Conservation (phyloP, 2,797 vertebrate genomes). For the Diceros bicornis region DNA sequence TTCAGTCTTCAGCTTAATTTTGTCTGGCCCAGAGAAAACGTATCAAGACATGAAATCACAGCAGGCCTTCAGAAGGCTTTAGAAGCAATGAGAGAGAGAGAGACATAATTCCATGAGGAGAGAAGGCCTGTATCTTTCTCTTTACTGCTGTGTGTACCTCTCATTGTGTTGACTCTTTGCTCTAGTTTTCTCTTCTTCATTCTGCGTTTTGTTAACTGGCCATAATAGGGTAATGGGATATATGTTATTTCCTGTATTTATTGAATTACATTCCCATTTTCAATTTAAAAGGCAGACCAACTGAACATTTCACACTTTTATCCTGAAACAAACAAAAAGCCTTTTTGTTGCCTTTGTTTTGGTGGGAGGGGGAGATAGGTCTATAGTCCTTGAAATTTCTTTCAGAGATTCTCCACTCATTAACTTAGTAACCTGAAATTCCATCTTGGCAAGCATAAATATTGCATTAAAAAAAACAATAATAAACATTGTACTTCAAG, state of each 20-base stretch:
- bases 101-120: not conserved
- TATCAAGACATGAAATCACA: slow-evolving; percentile 62
- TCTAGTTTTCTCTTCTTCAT: slow-evolving; percentile 45
- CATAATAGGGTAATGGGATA: not conserved
- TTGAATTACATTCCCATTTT: slow-evolving; percentile 44
- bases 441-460: slow-evolving; percentile 54
- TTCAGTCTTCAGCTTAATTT: slow-evolving; percentile 39
- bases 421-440: slow-evolving; percentile 67
- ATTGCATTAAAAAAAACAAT: slow-evolving; percentile 63
- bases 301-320: slow-evolving; percentile 62
- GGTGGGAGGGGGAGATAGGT: not conserved
- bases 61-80: slow-evolving; percentile 36
- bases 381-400: slow-evolving; percentile 57
- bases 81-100: not conserved
- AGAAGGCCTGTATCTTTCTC: not conserved
- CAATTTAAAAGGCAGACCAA: slow-evolving; percentile 67
- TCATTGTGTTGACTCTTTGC: slow-evolving; percentile 6
- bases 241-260: slow-evolving; percentile 39
- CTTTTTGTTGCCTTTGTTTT: not conserved
- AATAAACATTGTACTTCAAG: slow-evolving; percentile 69
- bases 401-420: slow-evolving; percentile 58
- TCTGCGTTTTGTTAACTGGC: slow-evolving; percentile 57
- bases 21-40: slow-evolving; percentile 27
- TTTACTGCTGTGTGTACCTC: not conserved
- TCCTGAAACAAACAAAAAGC: slow-evolving; percentile 30